Evolutionary conservation across 1,140 invertebrate species (phyloP).

Genomic region (Hycleus cichorii): DNA sequence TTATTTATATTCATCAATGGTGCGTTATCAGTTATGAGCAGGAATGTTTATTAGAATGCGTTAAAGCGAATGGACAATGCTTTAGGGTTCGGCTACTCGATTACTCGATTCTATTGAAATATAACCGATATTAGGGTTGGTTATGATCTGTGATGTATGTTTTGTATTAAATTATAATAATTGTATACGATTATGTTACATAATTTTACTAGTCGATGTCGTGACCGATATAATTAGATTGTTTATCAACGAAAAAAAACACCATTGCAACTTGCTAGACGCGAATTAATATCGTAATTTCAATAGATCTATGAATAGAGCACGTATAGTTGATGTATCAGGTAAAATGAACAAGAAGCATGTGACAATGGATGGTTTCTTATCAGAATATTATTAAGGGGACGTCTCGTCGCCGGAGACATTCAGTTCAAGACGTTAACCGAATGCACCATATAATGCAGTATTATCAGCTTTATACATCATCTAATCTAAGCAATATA

Average conservation of each 20-base stretch:
- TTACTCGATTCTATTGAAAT: not conserved
- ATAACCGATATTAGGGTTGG: not conserved
- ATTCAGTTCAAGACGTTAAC: slow-evolving; percentile 15
- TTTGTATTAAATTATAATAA: too few species aligned
- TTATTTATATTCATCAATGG: slow-evolving; percentile 45
- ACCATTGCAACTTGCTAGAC: too few species aligned
- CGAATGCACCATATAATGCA: slow-evolving; percentile 12
- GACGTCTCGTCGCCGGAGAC: slow-evolving; percentile 11
- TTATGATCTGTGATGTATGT: too few species aligned
- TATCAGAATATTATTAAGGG: slow-evolving; percentile 7
- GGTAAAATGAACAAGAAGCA: slow-evolving; percentile 12
- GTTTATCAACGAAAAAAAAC: too few species aligned
- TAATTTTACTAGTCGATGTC: slow-evolving; percentile 9
- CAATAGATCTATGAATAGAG: slow-evolving; percentile 1
- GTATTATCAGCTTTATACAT: slow-evolving; percentile 11
- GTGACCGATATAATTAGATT: slow-evolving; percentile 10
- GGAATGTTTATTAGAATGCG: slow-evolving; percentile 38
- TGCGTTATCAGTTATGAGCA: slow-evolving; percentile 40
- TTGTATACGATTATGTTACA: slow-evolving; percentile 6
- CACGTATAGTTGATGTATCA: slow-evolving; percentile 7
- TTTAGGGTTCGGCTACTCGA: not conserved
- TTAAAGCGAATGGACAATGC: not conserved
- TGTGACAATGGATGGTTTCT: slow-evolving; percentile 10
- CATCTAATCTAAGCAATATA: slow-evolving; percentile 11
- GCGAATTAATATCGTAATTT: too few species aligned